phyloP scores from a whole-genome alignment of 2,888 invertebrate species.

The Amitus sp. region DNA sequence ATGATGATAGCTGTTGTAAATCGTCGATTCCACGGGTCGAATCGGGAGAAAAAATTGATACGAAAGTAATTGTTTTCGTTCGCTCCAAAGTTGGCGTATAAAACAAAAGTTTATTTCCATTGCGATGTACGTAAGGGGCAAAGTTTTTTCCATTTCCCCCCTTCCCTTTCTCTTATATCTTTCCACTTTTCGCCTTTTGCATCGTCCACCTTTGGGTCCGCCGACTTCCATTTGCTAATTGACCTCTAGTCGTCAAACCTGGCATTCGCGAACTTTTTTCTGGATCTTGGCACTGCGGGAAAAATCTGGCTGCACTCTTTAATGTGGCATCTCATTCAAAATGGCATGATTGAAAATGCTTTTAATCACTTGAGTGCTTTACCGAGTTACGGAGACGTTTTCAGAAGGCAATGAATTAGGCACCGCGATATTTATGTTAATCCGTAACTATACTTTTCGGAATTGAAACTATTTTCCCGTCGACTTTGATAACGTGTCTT shows the following conservation, averaged over 20 bases:
- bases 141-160: neutral
- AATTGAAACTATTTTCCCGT: too few species aligned
- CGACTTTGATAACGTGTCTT: too few species aligned
- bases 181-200: slow-evolving; percentile 7
- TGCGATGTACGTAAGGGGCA: slow-evolving; percentile 10
- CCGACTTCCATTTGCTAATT: slow-evolving; percentile 41
- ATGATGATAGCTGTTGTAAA: too few species aligned
- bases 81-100: too few species aligned
- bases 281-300: slow-evolving; percentile 10
- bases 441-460: too few species aligned
- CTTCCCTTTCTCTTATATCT: slow-evolving; percentile 8
- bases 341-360: slow-evolving; percentile 8
- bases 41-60: too few species aligned
- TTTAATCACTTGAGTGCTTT: slow-evolving; percentile 10
- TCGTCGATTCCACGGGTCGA: too few species aligned
- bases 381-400: neutral
- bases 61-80: too few species aligned
- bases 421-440: slow-evolving; percentile 19
- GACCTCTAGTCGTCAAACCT: slow-evolving; percentile 27
- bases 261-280: slow-evolving; percentile 11
- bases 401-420: slow-evolving; percentile 3
- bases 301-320: slow-evolving; percentile 17
- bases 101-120: too few species aligned
- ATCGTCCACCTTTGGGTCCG: slow-evolving; percentile 10
- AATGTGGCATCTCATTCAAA: slow-evolving; percentile 20